Percentiles rank a stretch among this genome's conserved stretches.
phyloP scores from a whole-genome alignment of 2,113 vertebrate species.

The Cephalopterus ornatus region DNA sequence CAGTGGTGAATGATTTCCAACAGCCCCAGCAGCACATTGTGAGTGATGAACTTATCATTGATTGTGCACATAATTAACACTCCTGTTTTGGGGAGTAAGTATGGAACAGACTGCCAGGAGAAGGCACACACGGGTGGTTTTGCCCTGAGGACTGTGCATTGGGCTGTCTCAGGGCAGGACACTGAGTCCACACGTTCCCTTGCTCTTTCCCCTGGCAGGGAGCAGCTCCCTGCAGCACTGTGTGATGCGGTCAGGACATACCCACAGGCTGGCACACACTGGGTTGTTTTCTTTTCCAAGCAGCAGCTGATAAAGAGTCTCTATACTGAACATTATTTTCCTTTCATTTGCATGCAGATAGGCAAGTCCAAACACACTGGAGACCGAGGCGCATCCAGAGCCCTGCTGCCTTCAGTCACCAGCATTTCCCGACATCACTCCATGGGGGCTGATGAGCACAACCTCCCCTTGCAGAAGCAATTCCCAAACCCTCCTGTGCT shows the following conservation, averaged over 20 bases:
- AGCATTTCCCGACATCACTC: rapidly evolving
- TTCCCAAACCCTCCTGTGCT: neutral
- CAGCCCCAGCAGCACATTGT: neutral
- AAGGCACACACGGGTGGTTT: rapidly evolving
- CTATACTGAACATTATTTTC: neutral
- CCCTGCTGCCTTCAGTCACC: neutral
- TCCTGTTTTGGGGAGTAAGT: neutral
- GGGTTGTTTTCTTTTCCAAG: neutral
- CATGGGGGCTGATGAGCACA: neutral
- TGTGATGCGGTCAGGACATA: neutral
- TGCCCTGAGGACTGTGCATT: neutral
- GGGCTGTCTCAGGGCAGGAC: neutral
- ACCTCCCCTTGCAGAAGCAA: neutral
- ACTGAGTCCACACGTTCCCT: rapidly evolving
- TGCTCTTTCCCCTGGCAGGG: too few relatives aligned
- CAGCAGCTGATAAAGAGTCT: neutral
- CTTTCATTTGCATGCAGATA: neutral
- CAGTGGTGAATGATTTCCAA: neutral
- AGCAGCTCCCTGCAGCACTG: neutral
- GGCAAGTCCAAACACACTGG: neutral
- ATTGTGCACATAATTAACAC: neutral
- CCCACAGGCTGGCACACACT: neutral
- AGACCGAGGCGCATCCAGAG: neutral
- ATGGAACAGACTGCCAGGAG: neutral
- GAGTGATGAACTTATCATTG: neutral